Evolutionary conservation across 2,797 vertebrate genomes (phyloP), one percentile per base, ranked within the genome.

Genomic region (Scomberomorus guttatus): DNA sequence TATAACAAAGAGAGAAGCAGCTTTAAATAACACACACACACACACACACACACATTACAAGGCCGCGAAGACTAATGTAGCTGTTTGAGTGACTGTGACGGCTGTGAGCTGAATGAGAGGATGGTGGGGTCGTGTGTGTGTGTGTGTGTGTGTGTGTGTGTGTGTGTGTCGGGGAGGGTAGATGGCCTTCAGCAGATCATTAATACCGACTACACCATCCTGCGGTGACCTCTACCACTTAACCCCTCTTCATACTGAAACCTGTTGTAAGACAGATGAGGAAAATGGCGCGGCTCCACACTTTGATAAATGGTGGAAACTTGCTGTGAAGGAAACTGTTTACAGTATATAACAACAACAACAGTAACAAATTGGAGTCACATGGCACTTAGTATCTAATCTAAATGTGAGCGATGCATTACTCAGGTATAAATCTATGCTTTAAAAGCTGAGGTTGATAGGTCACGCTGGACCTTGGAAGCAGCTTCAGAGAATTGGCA

Each of bases 111-210:
- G 14, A 50, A 63, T 5, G 20, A 42, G 55, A 1, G 2, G 63
- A 50, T 27, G 46, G 51, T 37, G 34, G n/a, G 29, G 27, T 32
- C n/a, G 1, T 14, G 22, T 42, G 37, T 73, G 37, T 59, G 14
- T 51, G 56, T 37, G 32, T 59, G 34, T 42, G 27, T 32, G 60
- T 29, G 66, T 55, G 57, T 59, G 18, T 77, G 46, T 12, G 29
- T 48, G 71, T 27, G 51, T 13, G 61, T 1, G 61, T 2, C 6
- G 17, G 42, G n/a, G 64, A 34, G 70, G 62, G 70, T 66, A 80
- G 71, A 75, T 72, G 75, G 83, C 52, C 64, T 85, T 80, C 77
- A 86, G 79, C 50, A 37, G 84, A 80, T 80, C 84, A 79, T 91
- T 79, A 89, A 86, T 71, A 79, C 46, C 8, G 42, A 60, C 75